A percentile compares a stretch with the other conserved stretches of the same genome.
Evolutionary conservation across 2,113 vertebrate genomes (phyloP).

Genomic region (Hypanus sabinus): DNA sequence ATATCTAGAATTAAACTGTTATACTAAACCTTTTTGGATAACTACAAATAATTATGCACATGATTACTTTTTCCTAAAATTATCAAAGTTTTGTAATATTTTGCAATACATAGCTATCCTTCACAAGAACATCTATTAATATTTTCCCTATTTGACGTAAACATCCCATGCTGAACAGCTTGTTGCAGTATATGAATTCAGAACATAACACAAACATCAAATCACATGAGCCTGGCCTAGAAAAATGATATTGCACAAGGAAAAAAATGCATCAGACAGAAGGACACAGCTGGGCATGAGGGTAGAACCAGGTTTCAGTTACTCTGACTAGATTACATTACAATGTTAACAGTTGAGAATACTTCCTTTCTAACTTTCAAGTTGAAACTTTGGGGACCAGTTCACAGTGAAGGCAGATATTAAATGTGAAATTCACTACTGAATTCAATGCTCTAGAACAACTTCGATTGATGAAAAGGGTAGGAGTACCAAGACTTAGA

Average conservation of each 20-base stretch:
- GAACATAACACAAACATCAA: background rate
- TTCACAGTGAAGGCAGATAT: no score
- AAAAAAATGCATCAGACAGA: background rate
- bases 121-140: background rate
- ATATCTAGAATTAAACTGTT: background rate
- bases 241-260: slow-evolving; percentile 7
- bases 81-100: background rate
- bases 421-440: no score
- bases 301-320: background rate
- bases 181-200: background rate
- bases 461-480: no score
- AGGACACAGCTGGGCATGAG: background rate
- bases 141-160: background rate
- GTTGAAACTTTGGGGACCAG: background rate
- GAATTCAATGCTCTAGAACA: no score
- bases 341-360: background rate
- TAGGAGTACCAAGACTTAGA: no score
- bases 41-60: background rate
- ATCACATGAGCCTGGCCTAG: background rate
- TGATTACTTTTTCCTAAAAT: background rate
- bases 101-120: background rate
- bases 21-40: background rate
- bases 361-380: background rate
- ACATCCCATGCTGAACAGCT: background rate
- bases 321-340: slow-evolving; percentile 16